Conservation (phyloP, 2,888 invertebrate genomes). For the Idaea aversata region DNA sequence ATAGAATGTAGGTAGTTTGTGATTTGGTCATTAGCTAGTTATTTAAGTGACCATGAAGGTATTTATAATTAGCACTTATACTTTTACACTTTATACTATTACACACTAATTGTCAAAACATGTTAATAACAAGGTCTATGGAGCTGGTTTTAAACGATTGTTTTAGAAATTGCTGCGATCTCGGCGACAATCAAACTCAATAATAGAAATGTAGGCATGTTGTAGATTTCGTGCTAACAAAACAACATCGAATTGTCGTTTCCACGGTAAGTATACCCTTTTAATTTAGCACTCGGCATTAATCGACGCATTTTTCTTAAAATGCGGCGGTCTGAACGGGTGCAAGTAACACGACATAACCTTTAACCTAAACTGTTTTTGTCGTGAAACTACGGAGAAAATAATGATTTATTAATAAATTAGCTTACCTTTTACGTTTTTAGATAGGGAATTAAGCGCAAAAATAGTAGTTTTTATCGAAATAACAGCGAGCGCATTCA, state of each 20-base stretch:
- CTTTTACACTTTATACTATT: no score
- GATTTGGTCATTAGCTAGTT: no score
- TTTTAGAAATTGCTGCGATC: neutral
- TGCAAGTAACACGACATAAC: slow-evolving; percentile 33
- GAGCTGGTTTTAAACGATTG: neutral
- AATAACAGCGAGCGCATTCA: neutral
- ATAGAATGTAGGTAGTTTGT: no score
- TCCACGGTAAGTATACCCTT: slow-evolving; percentile 14
- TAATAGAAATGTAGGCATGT: slow-evolving; percentile 2
- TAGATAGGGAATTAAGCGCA: neutral
- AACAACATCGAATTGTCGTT: slow-evolving; percentile 3
- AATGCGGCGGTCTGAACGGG: slow-evolving; percentile 60
- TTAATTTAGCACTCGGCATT: slow-evolving; percentile 51
- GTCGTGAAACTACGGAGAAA: neutral
- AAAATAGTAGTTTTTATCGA: neutral
- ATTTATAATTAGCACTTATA: no score
- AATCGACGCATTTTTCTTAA: slow-evolving; percentile 50
- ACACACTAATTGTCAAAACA: no score
- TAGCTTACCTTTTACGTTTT: neutral
- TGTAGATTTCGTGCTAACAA: slow-evolving; percentile 3
- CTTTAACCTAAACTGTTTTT: neutral
- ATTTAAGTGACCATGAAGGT: no score
- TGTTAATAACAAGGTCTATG: neutral
- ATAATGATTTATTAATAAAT: neutral
- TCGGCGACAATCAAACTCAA: neutral